These are phyloP conservation scores for Galaxea fascicularis DNA, from an alignment of 92 coral and sea anemone species.

Conservation along the genomic window DNA sequence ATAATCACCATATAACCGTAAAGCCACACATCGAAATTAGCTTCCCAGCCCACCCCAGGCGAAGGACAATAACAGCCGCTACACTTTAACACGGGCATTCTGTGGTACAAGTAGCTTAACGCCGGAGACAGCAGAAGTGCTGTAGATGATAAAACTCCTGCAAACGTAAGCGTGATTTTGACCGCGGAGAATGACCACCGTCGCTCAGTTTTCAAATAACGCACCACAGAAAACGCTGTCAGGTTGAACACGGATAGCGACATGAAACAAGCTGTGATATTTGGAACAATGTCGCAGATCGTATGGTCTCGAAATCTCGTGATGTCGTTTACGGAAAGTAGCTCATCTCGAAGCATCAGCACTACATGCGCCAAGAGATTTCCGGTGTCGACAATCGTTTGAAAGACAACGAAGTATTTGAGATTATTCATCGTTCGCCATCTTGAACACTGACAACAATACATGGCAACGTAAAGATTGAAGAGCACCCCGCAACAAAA, in stretches of 20 bases:
- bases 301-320: slow-evolving; percentile 32
- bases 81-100: slow-evolving; percentile 43
- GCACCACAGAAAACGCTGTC: slow-evolving; percentile 39
- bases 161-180: slow-evolving; percentile 14
- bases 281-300: slow-evolving; percentile 40
- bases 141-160: slow-evolving; percentile 21
- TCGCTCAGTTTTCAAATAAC: slow-evolving; percentile 43
- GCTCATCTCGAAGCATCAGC: slow-evolving; percentile 41
- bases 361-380: slow-evolving; percentile 38
- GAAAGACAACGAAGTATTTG: slow-evolving; percentile 44
- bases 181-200: slow-evolving; percentile 33
- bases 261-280: slow-evolving; percentile 49
- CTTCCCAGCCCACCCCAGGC: slow-evolving; percentile 48
- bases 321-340: not conserved
- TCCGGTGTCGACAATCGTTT: slow-evolving; percentile 31
- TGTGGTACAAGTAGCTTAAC: slow-evolving; percentile 23
- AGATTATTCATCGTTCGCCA: slow-evolving; percentile 40
- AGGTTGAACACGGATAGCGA: slow-evolving; percentile 48
- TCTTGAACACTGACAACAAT: slow-evolving; percentile 41
- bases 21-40: slow-evolving; percentile 52
- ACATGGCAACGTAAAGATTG: slow-evolving; percentile 30
- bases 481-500: slow-evolving; percentile 28
- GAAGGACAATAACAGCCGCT: slow-evolving; percentile 47
- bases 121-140: slow-evolving; percentile 30
- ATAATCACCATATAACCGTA: slow-evolving; percentile 44